A percentile compares a stretch with the other conserved stretches of the same genome.
These are phyloP conservation scores for Agrotis exclamationis DNA, from an alignment of 2,888 invertebrate genomes.

Conservation along the genomic window DNA sequence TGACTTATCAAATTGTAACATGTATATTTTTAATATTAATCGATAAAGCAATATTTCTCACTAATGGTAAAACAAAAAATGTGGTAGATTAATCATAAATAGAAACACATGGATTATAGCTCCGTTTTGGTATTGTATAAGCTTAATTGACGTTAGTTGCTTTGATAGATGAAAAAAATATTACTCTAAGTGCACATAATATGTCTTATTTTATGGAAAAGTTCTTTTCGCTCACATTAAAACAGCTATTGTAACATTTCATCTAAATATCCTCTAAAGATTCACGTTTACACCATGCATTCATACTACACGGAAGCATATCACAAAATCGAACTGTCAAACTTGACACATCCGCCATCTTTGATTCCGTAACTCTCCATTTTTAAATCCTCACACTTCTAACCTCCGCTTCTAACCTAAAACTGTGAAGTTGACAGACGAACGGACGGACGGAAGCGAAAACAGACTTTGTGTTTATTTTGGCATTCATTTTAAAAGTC, in stretches of 20 bases:
- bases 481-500: conserved; percentile 50
- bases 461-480: conserved; percentile 49
- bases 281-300: background rate
- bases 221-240: too few relatives aligned
- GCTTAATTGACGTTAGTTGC: background rate
- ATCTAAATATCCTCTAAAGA: too few relatives aligned
- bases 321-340: background rate
- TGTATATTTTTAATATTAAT: too few relatives aligned
- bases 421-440: conserved; percentile 43
- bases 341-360: background rate
- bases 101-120: too few relatives aligned
- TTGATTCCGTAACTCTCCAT: conserved; percentile 11
- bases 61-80: background rate
- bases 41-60: background rate
- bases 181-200: too few relatives aligned
- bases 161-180: too few relatives aligned
- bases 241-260: too few relatives aligned
- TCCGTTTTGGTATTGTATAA: too few relatives aligned
- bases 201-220: too few relatives aligned
- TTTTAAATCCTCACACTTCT: conserved; percentile 9
- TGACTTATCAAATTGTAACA: too few relatives aligned
- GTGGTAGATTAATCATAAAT: background rate
- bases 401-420: conserved; percentile 33
- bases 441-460: conserved; percentile 57
- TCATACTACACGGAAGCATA: background rate